Evolutionary conservation across 2,113 vertebrate genomes (phyloP), one percentile per base, ranked within the genome.

Genomic region (Halichoerus grypus): DNA sequence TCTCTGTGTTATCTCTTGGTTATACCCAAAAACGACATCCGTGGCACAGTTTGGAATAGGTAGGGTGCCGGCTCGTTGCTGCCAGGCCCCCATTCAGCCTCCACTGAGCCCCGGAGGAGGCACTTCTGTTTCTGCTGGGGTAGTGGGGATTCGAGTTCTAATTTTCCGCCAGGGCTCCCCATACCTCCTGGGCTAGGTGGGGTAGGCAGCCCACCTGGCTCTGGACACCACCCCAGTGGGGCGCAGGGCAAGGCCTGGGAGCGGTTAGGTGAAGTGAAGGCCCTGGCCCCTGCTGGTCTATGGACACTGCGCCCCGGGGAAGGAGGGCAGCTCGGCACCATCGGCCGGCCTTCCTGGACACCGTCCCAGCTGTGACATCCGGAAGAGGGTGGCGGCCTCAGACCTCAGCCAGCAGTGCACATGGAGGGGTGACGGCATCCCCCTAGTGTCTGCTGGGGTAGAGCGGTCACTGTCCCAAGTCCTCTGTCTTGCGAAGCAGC

Each of bases 381-480:
- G 13, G 24, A 15, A 3, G 0, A 36, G 11, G 22, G 33, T 3
- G 24, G 26, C 7, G n/a, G 59, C 12, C 28, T 59, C 71, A n/a
- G 67, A 36, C 7, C 33, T 36, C 9, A n/a, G 46, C 61, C 5
- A 4, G 5, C 59, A 2, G 18, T 0, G 22, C 33, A 36, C 16
- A 11, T 21, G n/a, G 53, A 1, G n/a, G 13, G 14, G 21, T n/a
- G 21, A 15, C 31, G 4, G 18, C 4, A 19, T 1, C 9, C 7
- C 22, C 74, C 0, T 3, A 5, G 31, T 1, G 2, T 31, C 36
- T 22, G 36, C 65, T 26, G 55, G 13, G 26, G 65, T 24, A 10
- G 5, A 59, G 28, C 6, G 0, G 36, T 6, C 8, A 3, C 9
- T 14, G 9, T 4, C 4, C 14, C 28, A 7, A 3, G 28, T 1